A percentile compares a stretch with the other conserved stretches of the same genome.
These are phyloP conservation scores for Hyperopisus bebe DNA, from an alignment of 2,113 vertebrate genomes.

Conservation along the genomic window DNA sequence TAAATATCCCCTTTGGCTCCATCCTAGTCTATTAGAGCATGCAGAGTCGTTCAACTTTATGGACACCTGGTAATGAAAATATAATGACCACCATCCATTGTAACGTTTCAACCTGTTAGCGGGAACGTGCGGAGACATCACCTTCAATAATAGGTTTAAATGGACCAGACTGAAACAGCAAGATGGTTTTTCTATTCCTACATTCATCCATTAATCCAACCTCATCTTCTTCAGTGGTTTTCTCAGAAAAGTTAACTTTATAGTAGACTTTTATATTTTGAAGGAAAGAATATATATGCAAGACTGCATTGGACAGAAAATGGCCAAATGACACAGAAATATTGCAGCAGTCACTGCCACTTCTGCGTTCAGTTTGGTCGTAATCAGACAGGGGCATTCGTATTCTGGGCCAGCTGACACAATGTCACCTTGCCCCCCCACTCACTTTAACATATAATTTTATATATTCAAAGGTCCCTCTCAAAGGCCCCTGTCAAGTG, in stretches of 20 bases:
- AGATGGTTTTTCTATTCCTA: conserved; percentile 13
- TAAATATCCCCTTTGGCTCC: conserved; percentile 21
- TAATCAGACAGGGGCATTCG: background rate
- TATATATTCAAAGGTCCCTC: background rate
- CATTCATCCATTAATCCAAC: background rate
- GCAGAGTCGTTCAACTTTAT: conserved; percentile 26
- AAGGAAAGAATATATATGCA: background rate
- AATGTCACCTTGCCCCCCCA: background rate
- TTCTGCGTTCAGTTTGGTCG: background rate
- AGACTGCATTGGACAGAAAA: background rate
- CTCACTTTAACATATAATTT: background rate
- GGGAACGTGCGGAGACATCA: conserved; percentile 5
- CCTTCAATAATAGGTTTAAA: conserved; percentile 22
- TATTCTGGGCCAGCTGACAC: background rate
- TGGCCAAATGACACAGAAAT: background rate
- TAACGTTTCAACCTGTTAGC: conserved; percentile 28
- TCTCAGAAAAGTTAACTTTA: conserved; percentile 9
- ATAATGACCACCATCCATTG: conserved; percentile 28
- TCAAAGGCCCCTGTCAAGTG: background rate
- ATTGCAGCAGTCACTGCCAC: background rate
- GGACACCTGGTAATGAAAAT: conserved; percentile 30
- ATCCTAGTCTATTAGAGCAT: conserved; percentile 22
- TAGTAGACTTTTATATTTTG: background rate
- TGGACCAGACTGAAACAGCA: conserved; percentile 8
- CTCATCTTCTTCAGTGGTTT: background rate